Evolutionary conservation across 2,113 vertebrate species (phyloP), one percentile per base, ranked within the genome.

Genomic region (Alaudala cheleensis): DNA sequence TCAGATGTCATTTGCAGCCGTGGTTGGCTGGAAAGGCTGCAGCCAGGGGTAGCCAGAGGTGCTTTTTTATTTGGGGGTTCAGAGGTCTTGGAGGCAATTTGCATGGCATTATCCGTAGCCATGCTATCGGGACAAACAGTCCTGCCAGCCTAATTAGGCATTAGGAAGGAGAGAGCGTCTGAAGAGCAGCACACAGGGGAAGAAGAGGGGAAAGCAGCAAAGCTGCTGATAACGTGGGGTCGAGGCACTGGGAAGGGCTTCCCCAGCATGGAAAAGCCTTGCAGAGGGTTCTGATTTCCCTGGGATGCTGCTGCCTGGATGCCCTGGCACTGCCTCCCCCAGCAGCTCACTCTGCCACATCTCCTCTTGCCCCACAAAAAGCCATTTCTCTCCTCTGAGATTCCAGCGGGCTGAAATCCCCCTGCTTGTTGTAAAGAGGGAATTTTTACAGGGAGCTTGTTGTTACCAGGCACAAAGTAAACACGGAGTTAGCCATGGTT

Each of bases 61-160:
- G 65, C 69, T 94, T 80, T 64, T 93, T 53, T 31, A 6, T 90
- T 31, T 90, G 69, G 76, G 61, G 62, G 61, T 69, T 92, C 42
- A 40, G 60, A 88, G 80, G 70, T 93, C 95, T 94, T 88, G 65
- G 18, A 89, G 80, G 64, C 73, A 87, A 95, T 93, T 92, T 96
- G 76, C 93, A 90, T 80, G 64, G 51, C 64, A 61, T 95, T 95
- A 95, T 56, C 67, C 70, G 25, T 69, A 77, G 77, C 61, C 34
- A n/a, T 33, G 78, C 91, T 94, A 92, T 90, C 29, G 1, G 90
- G 57, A 71, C 79, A 70, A 94, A 79, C 89, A 77, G 65, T 45
- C 81, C 78, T 47, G 28, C 89, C 70, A 79, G 23, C 45, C 50
- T 80, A 33, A 90, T 95, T 73, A 95, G 76, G 81, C 66, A 20